phyloP scores from a whole-genome alignment of 2,797 vertebrate species.

The Melopsittacus undulatus region DNA sequence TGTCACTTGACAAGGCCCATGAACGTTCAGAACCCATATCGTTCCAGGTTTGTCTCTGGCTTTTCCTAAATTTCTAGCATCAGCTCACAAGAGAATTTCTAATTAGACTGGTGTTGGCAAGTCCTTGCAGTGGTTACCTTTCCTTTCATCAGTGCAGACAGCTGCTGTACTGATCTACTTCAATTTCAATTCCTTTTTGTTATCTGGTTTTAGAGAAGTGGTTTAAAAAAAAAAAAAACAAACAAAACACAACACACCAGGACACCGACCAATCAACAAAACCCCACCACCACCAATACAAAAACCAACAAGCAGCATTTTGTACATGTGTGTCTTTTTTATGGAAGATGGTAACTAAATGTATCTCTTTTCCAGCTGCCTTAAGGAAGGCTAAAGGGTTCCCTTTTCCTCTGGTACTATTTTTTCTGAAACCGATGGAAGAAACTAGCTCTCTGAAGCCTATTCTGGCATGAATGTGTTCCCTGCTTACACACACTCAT shows the following conservation, averaged over 20 bases:
- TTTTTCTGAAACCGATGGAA: neutral
- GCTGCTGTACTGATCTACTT: neutral
- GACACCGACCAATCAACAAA: neutral
- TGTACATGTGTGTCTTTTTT: neutral
- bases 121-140: neutral
- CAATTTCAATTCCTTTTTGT: neutral
- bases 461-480: neutral
- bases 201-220: neutral
- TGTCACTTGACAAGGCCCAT: neutral
- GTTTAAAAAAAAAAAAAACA: neutral
- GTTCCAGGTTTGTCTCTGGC: neutral
- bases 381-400: neutral
- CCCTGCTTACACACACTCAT: neutral
- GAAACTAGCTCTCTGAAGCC: neutral
- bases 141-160: neutral
- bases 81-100: neutral
- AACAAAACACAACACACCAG: neutral
- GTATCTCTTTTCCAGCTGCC: neutral
- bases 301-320: neutral
- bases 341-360: neutral
- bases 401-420: neutral
- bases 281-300: neutral
- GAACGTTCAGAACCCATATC: neutral
- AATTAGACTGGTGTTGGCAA: neutral
- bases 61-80: neutral